Evolutionary conservation across 37 sponge, comb jelly and placozoan genomes (phyloP).

Genomic region (Cladorhizidae sp.): DNA sequence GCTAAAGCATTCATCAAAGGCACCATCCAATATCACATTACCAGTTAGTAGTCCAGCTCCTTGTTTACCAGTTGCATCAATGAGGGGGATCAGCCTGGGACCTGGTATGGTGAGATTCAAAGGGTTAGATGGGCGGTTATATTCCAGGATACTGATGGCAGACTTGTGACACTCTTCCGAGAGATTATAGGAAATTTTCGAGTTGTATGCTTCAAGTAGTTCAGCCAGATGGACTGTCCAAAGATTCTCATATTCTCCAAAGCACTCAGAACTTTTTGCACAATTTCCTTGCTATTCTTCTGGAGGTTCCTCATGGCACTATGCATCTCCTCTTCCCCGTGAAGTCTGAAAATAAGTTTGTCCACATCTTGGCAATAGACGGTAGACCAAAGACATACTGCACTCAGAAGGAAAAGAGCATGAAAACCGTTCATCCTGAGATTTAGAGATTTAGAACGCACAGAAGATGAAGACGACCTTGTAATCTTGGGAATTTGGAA

Average conservation of each 20-base stretch:
- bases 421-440: no score
- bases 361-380: background rate
- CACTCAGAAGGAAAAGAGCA: background rate
- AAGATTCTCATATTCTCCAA: background rate
- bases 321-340: background rate
- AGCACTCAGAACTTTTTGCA: background rate
- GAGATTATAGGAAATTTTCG: background rate
- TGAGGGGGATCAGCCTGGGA: background rate
- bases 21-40: constrained; percentile 35
- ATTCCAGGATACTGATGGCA: background rate
- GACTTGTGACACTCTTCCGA: background rate
- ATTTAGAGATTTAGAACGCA: no score
- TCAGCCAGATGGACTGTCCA: background rate
- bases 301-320: background rate
- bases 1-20: constrained; percentile 69
- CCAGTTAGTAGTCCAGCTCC: constrained; percentile 55
- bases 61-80: constrained; percentile 22
- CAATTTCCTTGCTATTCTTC: background rate
- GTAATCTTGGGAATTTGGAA: no score
- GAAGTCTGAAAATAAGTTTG: background rate
- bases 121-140: background rate
- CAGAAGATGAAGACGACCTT: no score
- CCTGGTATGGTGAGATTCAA: background rate
- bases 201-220: background rate
- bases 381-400: background rate